A percentile compares a stretch with the other conserved stretches of the same genome.
phyloP scores from a whole-genome alignment of 2,113 vertebrate species.

The Danionella cerebrum region DNA sequence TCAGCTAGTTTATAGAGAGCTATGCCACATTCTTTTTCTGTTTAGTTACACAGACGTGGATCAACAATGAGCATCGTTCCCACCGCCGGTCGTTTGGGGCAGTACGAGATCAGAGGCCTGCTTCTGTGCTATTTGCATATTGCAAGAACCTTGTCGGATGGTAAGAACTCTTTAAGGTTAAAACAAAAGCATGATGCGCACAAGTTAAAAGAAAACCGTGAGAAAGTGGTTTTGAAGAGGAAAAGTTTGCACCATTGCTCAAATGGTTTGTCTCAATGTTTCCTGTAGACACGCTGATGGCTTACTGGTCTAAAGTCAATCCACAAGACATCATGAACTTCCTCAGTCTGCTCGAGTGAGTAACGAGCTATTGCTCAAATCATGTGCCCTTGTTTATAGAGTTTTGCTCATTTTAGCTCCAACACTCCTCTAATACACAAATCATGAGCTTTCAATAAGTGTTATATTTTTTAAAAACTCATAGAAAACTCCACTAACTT shows the following conservation, averaged over 20 bases:
- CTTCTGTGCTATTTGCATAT: conserved; percentile 87
- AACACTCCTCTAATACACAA: too few species aligned
- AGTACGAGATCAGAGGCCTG: conserved; percentile 84
- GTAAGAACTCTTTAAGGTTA: conserved; percentile 64
- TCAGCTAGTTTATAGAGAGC: too few species aligned
- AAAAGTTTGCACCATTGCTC: not conserved
- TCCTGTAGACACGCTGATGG: conserved; percentile 73
- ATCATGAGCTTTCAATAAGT: too few species aligned
- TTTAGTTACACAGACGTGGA: conserved; percentile 61
- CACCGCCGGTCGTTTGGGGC: conserved; percentile 72
- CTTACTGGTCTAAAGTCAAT: conserved; percentile 90
- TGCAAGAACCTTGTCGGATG: conserved; percentile 86
- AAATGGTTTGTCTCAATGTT: not conserved
- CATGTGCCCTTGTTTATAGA: not conserved
- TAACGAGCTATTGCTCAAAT: conserved; percentile 40
- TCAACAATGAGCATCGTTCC: conserved; percentile 75
- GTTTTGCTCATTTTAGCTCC: not conserved
- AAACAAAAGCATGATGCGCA: too few species aligned
- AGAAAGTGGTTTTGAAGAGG: not conserved
- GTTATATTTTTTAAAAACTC: too few species aligned
- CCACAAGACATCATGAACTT: conserved; percentile 88
- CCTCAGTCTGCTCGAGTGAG: conserved; percentile 89
- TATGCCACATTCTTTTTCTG: not conserved
- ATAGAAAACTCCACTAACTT: too few species aligned
- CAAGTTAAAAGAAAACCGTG: too few species aligned